A percentile compares a stretch with the other conserved stretches of the same genome.
These are phyloP conservation scores for Drosophila kohkoa DNA, from an alignment of 1,140 invertebrate genomes.

Conservation along the genomic window DNA sequence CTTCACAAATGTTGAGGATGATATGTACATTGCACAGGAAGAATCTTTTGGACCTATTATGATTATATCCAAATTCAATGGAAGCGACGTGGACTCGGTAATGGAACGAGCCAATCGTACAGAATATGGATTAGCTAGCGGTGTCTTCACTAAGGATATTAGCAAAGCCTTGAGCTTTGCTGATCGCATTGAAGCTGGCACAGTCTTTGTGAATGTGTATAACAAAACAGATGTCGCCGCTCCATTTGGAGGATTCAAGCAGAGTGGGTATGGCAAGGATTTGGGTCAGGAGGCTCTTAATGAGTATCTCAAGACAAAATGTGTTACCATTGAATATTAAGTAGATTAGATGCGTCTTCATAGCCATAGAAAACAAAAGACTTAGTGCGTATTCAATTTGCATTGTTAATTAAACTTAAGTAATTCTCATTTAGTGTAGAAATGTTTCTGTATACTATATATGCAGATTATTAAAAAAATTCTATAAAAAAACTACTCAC, in stretches of 20 bases:
- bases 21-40: conserved; percentile 96
- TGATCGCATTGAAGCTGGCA: conserved; percentile 96
- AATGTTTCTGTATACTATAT: too few relatives aligned
- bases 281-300: conserved; percentile 97
- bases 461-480: too few relatives aligned
- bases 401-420: not conserved
- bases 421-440: conserved; percentile 28
- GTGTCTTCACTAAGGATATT: conserved; percentile 95
- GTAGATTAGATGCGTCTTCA: not conserved
- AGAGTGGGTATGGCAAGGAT: conserved; percentile 98
- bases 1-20: conserved; percentile 95
- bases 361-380: conserved; percentile 43
- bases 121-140: conserved; percentile 96
- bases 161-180: conserved; percentile 94
- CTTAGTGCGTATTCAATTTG: conserved; percentile 38
- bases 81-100: conserved; percentile 93
- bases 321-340: conserved; percentile 96
- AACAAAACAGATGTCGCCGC: conserved; percentile 99
- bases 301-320: conserved; percentile 98
- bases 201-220: conserved; percentile 98
- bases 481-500: too few relatives aligned
- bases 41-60: conserved; percentile 99
- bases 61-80: conserved; percentile 95
- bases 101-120: conserved; percentile 95
- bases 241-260: conserved; percentile 99